Evolutionary conservation across 2,113 vertebrate genomes (phyloP).

Genomic region (Shinisaurus crocodilurus): DNA sequence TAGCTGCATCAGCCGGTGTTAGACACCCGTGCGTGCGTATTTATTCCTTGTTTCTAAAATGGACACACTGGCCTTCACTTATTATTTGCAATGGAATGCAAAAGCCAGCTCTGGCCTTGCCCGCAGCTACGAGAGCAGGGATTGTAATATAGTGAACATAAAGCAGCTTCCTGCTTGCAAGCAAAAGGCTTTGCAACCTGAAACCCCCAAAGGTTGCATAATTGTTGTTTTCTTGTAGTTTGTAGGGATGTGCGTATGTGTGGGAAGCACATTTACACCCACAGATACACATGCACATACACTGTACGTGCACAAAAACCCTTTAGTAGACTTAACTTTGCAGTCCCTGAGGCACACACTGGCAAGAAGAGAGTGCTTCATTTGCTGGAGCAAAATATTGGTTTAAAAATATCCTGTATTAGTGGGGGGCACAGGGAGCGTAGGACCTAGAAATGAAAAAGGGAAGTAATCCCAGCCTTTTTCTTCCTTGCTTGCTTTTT

Average conservation of each 20-base stretch:
- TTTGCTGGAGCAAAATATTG: slow-evolving; percentile 15
- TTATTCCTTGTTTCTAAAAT: background rate
- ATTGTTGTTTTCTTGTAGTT: slow-evolving; percentile 59
- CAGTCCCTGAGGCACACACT: slow-evolving; percentile 52
- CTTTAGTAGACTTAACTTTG: background rate
- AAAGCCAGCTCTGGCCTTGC: slow-evolving; percentile 55
- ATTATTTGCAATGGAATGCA: slow-evolving; percentile 49
- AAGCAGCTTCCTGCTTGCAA: slow-evolving; percentile 44
- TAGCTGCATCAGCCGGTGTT: background rate
- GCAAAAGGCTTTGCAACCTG: slow-evolving; percentile 34
- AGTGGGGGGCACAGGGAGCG: background rate
- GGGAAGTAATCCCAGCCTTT: background rate
- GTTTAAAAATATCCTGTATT: slow-evolving; percentile 50
- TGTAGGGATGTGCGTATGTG: slow-evolving; percentile 57
- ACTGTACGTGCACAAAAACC: background rate
- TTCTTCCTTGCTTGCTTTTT: too few relatives aligned
- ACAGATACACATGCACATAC: background rate
- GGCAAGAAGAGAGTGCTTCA: slow-evolving; percentile 26
- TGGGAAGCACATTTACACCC: background rate
- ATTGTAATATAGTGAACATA: slow-evolving; percentile 16
- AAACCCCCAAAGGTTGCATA: slow-evolving; percentile 59
- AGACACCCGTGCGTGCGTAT: background rate
- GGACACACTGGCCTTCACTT: slow-evolving; percentile 10
- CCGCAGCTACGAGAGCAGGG: slow-evolving; percentile 44
- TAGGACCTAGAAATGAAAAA: background rate